A percentile compares a stretch with the other conserved stretches of the same genome.
Conservation (phyloP, 2,113 vertebrate species). For the Neopipo cinnamomea region DNA sequence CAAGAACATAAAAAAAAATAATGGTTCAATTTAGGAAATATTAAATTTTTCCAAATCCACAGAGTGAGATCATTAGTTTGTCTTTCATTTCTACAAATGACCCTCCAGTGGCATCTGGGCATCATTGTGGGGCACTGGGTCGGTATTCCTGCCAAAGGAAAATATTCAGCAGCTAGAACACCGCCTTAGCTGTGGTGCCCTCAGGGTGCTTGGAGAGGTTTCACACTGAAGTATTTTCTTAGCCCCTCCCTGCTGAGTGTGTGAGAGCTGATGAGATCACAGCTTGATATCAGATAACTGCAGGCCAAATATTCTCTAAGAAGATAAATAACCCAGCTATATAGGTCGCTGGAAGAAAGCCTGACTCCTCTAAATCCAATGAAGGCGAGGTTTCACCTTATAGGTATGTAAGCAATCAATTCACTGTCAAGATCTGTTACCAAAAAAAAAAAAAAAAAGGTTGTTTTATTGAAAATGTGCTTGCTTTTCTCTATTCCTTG, state of each 20-base stretch:
- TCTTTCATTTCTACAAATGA: not conserved
- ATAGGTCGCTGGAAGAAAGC: constrained; percentile 30
- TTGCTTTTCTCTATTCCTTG: not conserved
- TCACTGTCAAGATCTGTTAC: constrained; percentile 16
- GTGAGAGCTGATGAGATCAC: constrained; percentile 62
- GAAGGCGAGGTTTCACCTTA: constrained; percentile 22
- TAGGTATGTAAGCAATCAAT: constrained; percentile 17
- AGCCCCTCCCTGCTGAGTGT: constrained; percentile 57
- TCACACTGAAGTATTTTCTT: constrained; percentile 56
- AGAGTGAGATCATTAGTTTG: not conserved
- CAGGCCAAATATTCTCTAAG: constrained; percentile 54
- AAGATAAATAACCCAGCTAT: constrained; percentile 48
- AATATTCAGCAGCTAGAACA: not conserved
- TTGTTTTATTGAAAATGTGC: constrained; percentile 21
- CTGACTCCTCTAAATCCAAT: not conserved
- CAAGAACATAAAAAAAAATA: not conserved
- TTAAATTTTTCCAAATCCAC: not conserved
- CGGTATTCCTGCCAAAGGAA: not conserved
- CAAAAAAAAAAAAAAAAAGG: not conserved
- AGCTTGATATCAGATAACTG: constrained; percentile 61
- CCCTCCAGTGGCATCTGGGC: not conserved
- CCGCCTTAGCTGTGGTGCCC: not conserved
- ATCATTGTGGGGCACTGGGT: not conserved
- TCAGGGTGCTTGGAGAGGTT: constrained; percentile 26
- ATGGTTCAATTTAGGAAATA: not conserved